phyloP scores from a whole-genome alignment of 2,797 vertebrate genomes.

The Oreonectes daqikongensis region DNA sequence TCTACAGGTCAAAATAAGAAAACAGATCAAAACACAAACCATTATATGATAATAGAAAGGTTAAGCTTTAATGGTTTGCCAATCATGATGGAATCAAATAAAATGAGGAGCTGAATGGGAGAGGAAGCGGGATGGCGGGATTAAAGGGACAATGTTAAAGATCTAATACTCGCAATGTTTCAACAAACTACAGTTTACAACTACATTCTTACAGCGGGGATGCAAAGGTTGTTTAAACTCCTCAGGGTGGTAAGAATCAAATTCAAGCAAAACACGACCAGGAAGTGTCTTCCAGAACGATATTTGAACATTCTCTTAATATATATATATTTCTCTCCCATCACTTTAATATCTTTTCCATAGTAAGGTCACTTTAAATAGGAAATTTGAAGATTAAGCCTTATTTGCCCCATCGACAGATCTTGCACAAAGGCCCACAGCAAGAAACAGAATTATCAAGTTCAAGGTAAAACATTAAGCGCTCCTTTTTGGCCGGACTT shows the following conservation, averaged over 20 bases:
- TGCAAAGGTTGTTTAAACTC: slow-evolving; percentile 60
- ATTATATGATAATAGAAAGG: slow-evolving; percentile 64
- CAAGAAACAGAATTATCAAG: slow-evolving; percentile 52
- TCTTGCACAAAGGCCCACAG: slow-evolving; percentile 66
- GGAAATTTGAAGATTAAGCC: slow-evolving; percentile 81
- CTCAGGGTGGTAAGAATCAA: slow-evolving; percentile 74
- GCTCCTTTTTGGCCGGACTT: slow-evolving; percentile 80
- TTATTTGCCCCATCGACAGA: slow-evolving; percentile 77
- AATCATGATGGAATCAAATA: slow-evolving; percentile 59
- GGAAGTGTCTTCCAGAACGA: slow-evolving; percentile 75
- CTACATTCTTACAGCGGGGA: slow-evolving; percentile 71
- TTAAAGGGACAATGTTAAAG: slow-evolving; percentile 41
- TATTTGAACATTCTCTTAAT: slow-evolving; percentile 59
- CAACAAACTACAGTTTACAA: slow-evolving; percentile 82
- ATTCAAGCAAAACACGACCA: slow-evolving; percentile 71
- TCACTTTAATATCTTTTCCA: slow-evolving; percentile 44
- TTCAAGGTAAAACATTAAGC: slow-evolving; percentile 78
- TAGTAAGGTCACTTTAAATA: slow-evolving; percentile 96
- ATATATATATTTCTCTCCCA: slow-evolving; percentile 51
- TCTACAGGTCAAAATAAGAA: slow-evolving; percentile 15
- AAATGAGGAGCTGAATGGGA: slow-evolving; percentile 38
- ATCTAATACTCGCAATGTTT: slow-evolving; percentile 20
- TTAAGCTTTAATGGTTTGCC: slow-evolving; percentile 65
- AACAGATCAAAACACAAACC: slow-evolving; percentile 36
- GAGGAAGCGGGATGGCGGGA: slow-evolving; percentile 53